Conservation (phyloP, 2,113 vertebrate species). For the Reinhardtius hippoglossoides region DNA sequence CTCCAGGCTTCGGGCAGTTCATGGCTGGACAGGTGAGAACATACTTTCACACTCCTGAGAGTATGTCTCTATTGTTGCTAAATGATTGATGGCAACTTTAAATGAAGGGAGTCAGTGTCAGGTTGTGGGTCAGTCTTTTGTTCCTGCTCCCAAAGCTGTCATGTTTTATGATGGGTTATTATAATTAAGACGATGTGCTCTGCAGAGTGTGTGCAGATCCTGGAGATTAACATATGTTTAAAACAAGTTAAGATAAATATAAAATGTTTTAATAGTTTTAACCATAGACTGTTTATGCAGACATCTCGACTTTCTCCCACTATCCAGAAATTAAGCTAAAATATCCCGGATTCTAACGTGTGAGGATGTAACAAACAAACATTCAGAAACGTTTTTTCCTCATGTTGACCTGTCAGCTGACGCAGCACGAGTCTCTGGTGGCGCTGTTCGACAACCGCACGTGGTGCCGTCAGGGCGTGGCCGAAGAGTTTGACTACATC, state of each 20-base stretch:
- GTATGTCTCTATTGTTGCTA: constrained; percentile 1
- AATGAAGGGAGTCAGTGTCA: constrained; percentile 13
- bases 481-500: constrained; percentile 88
- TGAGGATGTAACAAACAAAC: not conserved
- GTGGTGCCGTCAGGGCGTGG: constrained; percentile 91
- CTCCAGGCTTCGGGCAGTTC: constrained; percentile 96
- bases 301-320: too few relatives aligned
- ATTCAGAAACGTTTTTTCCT: not conserved
- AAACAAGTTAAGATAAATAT: too few relatives aligned
- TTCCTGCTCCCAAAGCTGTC: not conserved
- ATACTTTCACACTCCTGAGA: constrained; percentile 44
- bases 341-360: too few relatives aligned
- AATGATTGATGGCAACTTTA: constrained; percentile 51
- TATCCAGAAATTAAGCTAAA: too few relatives aligned
- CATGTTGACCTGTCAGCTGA: constrained; percentile 83
- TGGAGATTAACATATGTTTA: too few relatives aligned
- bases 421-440: constrained; percentile 96
- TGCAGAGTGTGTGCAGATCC: too few relatives aligned
- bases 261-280: too few relatives aligned
- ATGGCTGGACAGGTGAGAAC: constrained; percentile 96
- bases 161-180: not conserved
- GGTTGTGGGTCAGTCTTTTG: not conserved
- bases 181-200: not conserved
- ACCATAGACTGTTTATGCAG: too few relatives aligned
- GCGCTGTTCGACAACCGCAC: constrained; percentile 97